Percentiles rank a stretch among this genome's conserved stretches.
Conservation (phyloP, 1,140 invertebrate species). For the Elymnias hypermnestra region DNA sequence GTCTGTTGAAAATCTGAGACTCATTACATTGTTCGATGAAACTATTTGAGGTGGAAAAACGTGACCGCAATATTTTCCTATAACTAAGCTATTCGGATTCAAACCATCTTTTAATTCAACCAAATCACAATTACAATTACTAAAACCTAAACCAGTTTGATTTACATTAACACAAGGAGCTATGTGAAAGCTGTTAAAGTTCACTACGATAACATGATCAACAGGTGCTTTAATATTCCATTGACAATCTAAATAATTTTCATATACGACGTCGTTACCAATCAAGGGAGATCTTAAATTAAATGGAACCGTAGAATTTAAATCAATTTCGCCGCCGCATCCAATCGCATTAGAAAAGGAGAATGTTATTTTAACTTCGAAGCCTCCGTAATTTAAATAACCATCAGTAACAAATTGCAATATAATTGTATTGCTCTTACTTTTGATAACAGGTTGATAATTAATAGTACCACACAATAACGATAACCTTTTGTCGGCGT, state of each 20-base stretch:
- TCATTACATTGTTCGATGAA: slow-evolving; percentile 77
- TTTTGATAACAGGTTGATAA: slow-evolving; percentile 76
- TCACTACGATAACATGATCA: slow-evolving; percentile 76
- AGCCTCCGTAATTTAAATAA: slow-evolving; percentile 66
- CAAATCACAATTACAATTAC: slow-evolving; percentile 79
- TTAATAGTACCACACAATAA: slow-evolving; percentile 81
- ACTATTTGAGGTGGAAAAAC: slow-evolving; percentile 71
- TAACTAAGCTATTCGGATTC: slow-evolving; percentile 77
- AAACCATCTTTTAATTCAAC: slow-evolving; percentile 83
- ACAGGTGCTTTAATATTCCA: slow-evolving; percentile 60
- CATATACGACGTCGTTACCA: slow-evolving; percentile 45
- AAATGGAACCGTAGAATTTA: slow-evolving; percentile 24
- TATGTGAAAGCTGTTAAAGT: slow-evolving; percentile 78
- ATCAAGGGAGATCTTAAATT: slow-evolving; percentile 48
- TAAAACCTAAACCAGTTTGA: slow-evolving; percentile 63
- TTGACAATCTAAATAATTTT: slow-evolving; percentile 68
- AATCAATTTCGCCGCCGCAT: slow-evolving; percentile 52
- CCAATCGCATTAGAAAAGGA: slow-evolving; percentile 73
- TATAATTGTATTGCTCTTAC: slow-evolving; percentile 74
- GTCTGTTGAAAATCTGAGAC: slow-evolving; percentile 81
- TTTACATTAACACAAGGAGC: slow-evolving; percentile 45
- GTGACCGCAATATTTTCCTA: slow-evolving; percentile 82
- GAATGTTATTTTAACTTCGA: slow-evolving; percentile 78
- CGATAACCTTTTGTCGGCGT: slow-evolving; percentile 68
- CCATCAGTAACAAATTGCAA: slow-evolving; percentile 77